Evolutionary conservation across 2,797 vertebrate genomes (phyloP).

Genomic region (Zenarchopterus dispar): DNA sequence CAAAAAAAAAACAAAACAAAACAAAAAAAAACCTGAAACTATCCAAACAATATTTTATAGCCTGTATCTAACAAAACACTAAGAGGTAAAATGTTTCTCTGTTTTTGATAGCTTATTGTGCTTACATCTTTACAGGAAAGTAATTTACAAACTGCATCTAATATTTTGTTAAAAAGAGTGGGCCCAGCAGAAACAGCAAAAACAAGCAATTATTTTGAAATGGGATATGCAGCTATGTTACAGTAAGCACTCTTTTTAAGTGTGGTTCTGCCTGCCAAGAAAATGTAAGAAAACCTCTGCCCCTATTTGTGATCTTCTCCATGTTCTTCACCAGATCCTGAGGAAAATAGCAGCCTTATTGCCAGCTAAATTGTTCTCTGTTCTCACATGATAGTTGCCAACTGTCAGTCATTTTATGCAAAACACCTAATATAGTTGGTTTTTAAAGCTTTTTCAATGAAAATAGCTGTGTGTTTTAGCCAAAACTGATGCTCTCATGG

Average conservation of each 20-base stretch:
- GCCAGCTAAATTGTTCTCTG: background rate
- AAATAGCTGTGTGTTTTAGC: background rate
- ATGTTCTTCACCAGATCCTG: slow-evolving; percentile 3
- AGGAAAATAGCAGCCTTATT: slow-evolving; percentile 1
- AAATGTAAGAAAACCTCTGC: background rate
- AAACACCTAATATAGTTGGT: background rate
- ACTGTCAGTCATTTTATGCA: slow-evolving; percentile 1
- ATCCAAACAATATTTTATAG: no score
- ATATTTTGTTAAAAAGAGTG: slow-evolving; percentile 5
- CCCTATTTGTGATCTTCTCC: background rate
- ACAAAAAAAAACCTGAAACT: slow-evolving; percentile 52
- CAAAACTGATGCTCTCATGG: background rate
- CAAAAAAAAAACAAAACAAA: slow-evolving; percentile 27
- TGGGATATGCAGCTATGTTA: background rate
- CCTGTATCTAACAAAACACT: slow-evolving; percentile 30
- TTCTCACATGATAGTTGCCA: background rate
- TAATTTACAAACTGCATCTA: slow-evolving; percentile 8
- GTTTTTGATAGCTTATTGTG: slow-evolving; percentile 41
- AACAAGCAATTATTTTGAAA: background rate
- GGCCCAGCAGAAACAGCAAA: slow-evolving; percentile 3
- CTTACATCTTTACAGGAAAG: slow-evolving; percentile 17
- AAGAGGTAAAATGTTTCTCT: slow-evolving; percentile 23
- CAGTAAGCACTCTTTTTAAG: background rate
- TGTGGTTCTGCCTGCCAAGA: background rate
- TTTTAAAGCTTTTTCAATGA: background rate